Conservation (phyloP, 2,797 vertebrate genomes). For the Lacerta viridis region DNA sequence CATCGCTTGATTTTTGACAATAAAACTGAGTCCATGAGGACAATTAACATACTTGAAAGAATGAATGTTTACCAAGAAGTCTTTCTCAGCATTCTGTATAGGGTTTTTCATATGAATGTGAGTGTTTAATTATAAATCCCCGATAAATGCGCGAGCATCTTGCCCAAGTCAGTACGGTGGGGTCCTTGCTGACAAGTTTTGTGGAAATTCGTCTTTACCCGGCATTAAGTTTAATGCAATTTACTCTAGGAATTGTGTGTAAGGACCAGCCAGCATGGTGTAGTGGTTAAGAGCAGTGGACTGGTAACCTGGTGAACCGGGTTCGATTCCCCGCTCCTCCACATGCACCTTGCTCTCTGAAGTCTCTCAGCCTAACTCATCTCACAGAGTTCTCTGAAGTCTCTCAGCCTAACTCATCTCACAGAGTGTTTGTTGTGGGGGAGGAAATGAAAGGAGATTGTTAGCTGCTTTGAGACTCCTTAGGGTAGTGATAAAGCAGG, state of each 20-base stretch:
- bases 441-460: too few relatives aligned
- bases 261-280: too few relatives aligned
- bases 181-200: not conserved
- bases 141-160: conserved; percentile 43
- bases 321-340: too few relatives aligned
- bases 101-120: conserved; percentile 92
- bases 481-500: too few relatives aligned
- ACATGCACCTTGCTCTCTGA: too few relatives aligned
- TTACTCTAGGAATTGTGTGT: not conserved
- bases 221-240: not conserved
- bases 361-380: too few relatives aligned
- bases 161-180: not conserved
- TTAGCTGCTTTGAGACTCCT: too few relatives aligned
- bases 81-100: conserved; percentile 93
- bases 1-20: conserved; percentile 95
- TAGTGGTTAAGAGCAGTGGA: too few relatives aligned
- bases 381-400: too few relatives aligned
- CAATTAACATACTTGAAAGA: conserved; percentile 96
- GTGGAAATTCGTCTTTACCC: not conserved
- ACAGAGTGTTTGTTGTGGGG: too few relatives aligned
- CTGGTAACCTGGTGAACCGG: too few relatives aligned
- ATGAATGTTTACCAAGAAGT: conserved; percentile 99
- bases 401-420: too few relatives aligned
- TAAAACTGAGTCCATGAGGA: conserved; percentile 96
- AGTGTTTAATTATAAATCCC: conserved; percentile 67